Evolutionary conservation across 2,797 vertebrate species (phyloP), one percentile per base, ranked within the genome.

Genomic region (Sebastes umbrosus): DNA sequence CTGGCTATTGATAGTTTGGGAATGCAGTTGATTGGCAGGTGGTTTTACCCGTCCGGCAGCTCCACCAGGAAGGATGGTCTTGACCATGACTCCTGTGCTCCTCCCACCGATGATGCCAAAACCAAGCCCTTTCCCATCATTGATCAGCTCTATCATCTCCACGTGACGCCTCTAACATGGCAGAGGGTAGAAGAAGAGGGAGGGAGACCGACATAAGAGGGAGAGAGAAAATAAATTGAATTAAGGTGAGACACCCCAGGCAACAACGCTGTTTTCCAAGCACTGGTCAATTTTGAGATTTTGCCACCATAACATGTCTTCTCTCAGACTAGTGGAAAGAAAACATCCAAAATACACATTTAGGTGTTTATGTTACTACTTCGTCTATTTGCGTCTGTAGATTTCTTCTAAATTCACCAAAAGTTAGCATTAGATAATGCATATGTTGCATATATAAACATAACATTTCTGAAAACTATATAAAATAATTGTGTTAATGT

Each of bases 31-130:
- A 57, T 50, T 76, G 8, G 9, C 9, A 58, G 32, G 18, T 55
- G 13, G 25, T 65, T 55, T 86, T 94, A 99, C 98, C 96, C 95
- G 96, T 91, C 97, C 98, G 60, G 98, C 98, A 55, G 96, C 96
- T 74, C 98, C 98, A 82, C 97, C 96, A 8, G 97, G 97, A 4
- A 99, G 92, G 71, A 99, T 98, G 60, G 98, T 99, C 93, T 99
- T 99, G 72, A 99, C 97, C 88, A 99, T 96, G 60, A 98, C 97
- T 14, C 98, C 98, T 32, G 97, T 97, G 87, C 96, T 95, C 82
- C 96, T 96, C 84, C 97, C 98, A 83, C 97, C 98, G n/a, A 99
- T 94, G 75, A 99, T 99, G 63, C 98, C 98, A 93, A 99, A 99
- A 71, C 98, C 98, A 58, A 99, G 95, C 52, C 98, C 98, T 22